Conservation (phyloP, 2,888 invertebrate species). For the Tortricodes alternella region DNA sequence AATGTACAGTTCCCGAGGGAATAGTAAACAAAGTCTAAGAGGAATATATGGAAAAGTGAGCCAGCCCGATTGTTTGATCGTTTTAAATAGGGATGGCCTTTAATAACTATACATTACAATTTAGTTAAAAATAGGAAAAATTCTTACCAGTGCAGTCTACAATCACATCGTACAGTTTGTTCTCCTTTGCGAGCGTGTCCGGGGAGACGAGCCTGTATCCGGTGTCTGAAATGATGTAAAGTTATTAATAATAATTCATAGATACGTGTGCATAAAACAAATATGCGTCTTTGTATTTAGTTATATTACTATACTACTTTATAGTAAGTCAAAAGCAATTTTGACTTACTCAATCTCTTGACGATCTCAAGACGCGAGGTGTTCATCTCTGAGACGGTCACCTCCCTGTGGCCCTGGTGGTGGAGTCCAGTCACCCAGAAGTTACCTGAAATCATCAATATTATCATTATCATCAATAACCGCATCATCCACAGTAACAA, state of each 20-base stretch:
- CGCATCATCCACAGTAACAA: too few relatives aligned
- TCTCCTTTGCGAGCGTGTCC: slow-evolving; percentile 74
- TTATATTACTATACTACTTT: background rate
- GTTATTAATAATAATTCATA: background rate
- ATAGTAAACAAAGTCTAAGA: too few relatives aligned
- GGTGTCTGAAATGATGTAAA: slow-evolving; percentile 72
- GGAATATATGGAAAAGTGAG: too few relatives aligned
- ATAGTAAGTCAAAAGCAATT: background rate
- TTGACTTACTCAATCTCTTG: slow-evolving; percentile 72
- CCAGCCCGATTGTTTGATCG: too few relatives aligned
- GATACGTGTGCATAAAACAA: background rate
- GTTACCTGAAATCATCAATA: slow-evolving; percentile 61
- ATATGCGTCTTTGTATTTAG: background rate
- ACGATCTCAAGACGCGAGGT: slow-evolving; percentile 71
- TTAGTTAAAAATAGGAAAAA: background rate
- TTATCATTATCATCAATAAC: background rate
- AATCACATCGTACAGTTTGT: slow-evolving; percentile 82
- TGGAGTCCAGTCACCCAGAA: slow-evolving; percentile 86
- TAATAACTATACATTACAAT: too few relatives aligned
- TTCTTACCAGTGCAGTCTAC: slow-evolving; percentile 87
- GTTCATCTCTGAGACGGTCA: slow-evolving; percentile 87
- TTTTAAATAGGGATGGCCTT: too few relatives aligned
- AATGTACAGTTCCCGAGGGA: too few relatives aligned
- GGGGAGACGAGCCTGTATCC: slow-evolving; percentile 83
- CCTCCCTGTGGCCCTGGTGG: slow-evolving; percentile 86